Percentiles rank a stretch among this genome's conserved stretches.
These are phyloP conservation scores for Imbricaverruca yamaguchii DNA, from an alignment of 2,888 invertebrate species.

Conservation along the genomic window DNA sequence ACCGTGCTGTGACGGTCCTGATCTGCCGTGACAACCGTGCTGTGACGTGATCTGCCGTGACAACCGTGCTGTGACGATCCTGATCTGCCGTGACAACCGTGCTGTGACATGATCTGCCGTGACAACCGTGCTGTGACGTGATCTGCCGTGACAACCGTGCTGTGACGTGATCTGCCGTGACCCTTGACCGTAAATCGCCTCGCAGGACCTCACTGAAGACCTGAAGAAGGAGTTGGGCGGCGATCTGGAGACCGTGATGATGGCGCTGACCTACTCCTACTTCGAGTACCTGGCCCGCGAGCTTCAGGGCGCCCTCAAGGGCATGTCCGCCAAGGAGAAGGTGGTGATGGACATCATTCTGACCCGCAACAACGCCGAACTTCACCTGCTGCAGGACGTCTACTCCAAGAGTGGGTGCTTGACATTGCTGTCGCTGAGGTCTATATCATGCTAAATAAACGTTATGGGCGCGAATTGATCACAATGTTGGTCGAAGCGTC, in stretches of 20 bases:
- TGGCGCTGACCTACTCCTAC: constrained; percentile 41
- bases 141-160: too few relatives aligned
- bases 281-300: constrained; percentile 42
- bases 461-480: too few relatives aligned
- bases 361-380: constrained; percentile 4
- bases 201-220: constrained; percentile 37
- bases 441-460: too few relatives aligned
- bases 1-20: too few relatives aligned
- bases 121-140: too few relatives aligned
- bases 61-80: too few relatives aligned
- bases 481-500: too few relatives aligned
- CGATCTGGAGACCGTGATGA: constrained; percentile 41
- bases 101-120: too few relatives aligned
- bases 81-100: too few relatives aligned
- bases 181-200: background rate
- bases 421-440: background rate
- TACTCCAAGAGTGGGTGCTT: background rate
- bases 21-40: too few relatives aligned
- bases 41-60: too few relatives aligned
- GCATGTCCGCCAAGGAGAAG: background rate
- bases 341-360: constrained; percentile 16
- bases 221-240: constrained; percentile 42
- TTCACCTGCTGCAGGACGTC: constrained; percentile 7
- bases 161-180: too few relatives aligned
- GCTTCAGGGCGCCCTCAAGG: constrained; percentile 41